Conservation (phyloP, 2,888 invertebrate species). For the Meta bourneti region DNA sequence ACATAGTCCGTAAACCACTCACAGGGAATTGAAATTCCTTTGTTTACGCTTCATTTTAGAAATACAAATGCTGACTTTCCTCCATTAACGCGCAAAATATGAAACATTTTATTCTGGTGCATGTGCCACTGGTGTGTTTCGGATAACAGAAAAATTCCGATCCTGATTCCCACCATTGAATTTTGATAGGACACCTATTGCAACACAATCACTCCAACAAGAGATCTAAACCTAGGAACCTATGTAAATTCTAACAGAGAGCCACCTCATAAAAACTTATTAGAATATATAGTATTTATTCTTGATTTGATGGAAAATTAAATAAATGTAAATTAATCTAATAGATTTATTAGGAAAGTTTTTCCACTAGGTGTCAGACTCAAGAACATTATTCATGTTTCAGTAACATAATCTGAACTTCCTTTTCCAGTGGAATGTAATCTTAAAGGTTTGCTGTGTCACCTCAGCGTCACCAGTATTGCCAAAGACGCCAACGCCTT, state of each 20-base stretch:
- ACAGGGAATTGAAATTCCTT: neutral
- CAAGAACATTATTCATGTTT: neutral
- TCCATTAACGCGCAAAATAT: neutral
- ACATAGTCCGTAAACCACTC: neutral
- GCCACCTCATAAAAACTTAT: no score
- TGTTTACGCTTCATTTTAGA: neutral
- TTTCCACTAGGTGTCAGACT: no score
- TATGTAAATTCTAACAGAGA: no score
- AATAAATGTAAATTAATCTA: no score
- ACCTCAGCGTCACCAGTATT: neutral
- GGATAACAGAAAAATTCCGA: neutral
- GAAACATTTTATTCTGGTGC: neutral
- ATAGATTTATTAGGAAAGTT: no score
- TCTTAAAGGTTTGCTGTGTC: neutral
- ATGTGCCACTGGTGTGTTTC: neutral
- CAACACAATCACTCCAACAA: no score
- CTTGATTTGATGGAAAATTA: no score
- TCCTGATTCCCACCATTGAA: neutral
- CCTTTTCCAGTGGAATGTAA: neutral
- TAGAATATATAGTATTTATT: no score
- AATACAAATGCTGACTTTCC: neutral
- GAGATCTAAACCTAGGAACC: no score
- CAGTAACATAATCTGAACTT: neutral
- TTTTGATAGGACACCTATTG: no score
- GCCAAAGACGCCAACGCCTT: neutral